These are phyloP conservation scores for Bettongia penicillata DNA, from an alignment of 2,113 vertebrate species.

Conservation along the genomic window DNA sequence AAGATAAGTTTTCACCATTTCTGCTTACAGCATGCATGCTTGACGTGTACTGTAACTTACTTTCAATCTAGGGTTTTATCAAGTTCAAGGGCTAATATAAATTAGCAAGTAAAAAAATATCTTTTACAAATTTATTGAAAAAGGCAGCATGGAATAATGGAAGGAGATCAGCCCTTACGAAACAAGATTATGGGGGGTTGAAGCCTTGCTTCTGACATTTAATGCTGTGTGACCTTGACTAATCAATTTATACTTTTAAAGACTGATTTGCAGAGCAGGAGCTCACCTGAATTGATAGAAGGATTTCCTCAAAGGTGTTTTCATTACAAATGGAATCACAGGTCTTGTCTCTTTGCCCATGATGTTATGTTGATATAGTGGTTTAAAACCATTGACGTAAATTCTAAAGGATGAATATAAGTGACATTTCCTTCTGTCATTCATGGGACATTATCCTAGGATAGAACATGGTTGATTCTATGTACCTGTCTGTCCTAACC, in stretches of 20 bases:
- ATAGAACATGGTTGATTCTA: neutral
- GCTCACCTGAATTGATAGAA: neutral
- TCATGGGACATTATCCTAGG: neutral
- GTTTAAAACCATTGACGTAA: neutral
- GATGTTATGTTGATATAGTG: neutral
- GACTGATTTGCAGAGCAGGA: neutral
- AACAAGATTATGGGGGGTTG: neutral
- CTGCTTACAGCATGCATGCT: neutral
- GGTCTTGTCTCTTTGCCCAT: neutral
- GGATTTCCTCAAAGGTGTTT: neutral
- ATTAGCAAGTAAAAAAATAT: neutral
- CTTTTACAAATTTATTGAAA: neutral
- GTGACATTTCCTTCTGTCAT: neutral
- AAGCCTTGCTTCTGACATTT: neutral
- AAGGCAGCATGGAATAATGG: neutral
- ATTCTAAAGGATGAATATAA: too few relatives aligned
- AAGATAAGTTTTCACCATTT: neutral
- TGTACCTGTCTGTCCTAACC: neutral
- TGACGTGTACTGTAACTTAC: neutral
- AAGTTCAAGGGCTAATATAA: neutral
- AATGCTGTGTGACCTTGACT: neutral
- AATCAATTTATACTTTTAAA: neutral
- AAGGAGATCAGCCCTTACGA: neutral
- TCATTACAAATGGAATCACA: neutral
- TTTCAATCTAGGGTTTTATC: neutral